phyloP scores from a whole-genome alignment of 2,888 invertebrate species.

The Drosophila pseudotakahashii region DNA sequence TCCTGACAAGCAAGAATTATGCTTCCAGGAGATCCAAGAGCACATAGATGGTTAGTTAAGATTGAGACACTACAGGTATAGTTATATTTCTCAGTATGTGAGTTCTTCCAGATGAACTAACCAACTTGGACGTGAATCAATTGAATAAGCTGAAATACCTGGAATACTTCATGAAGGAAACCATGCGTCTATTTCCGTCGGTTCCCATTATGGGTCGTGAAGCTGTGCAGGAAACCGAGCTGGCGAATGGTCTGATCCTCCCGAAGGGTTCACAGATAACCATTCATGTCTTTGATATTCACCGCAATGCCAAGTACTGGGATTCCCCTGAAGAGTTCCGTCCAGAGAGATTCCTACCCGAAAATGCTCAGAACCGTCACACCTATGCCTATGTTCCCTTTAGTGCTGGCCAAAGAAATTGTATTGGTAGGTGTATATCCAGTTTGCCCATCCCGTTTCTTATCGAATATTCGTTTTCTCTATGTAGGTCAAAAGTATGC shows the following conservation, averaged over 20 bases:
- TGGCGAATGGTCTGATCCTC: conserved; percentile 70
- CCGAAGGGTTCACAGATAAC: conserved; percentile 67
- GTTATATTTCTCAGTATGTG: accelerated
- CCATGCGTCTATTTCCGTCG: conserved; percentile 86
- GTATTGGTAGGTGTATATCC: conserved; percentile 68
- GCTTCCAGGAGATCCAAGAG: conserved; percentile 71
- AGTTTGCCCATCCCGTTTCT: accelerated
- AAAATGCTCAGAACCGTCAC: conserved; percentile 83
- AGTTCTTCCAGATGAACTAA: conserved; percentile 54
- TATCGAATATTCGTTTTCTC: background rate
- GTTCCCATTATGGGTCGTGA: conserved; percentile 87
- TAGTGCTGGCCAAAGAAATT: conserved; percentile 83
- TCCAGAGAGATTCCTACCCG: conserved; percentile 83
- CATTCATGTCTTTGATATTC: conserved; percentile 74
- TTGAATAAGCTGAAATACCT: conserved; percentile 6
- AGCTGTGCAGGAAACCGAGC: conserved; percentile 81
- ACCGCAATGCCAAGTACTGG: conserved; percentile 75
- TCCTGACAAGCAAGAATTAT: conserved; percentile 70
- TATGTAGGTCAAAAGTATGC: conserved; percentile 75
- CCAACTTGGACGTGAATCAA: conserved; percentile 50
- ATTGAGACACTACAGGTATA: accelerated
- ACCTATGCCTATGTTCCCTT: conserved; percentile 81
- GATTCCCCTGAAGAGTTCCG: conserved; percentile 71
- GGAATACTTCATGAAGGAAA: conserved; percentile 27
- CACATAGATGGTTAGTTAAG: conserved; percentile 61